Base-by-base conservation (phyloP, 2,797 vertebrate species). In the Onychomys leucogaster region DNA sequence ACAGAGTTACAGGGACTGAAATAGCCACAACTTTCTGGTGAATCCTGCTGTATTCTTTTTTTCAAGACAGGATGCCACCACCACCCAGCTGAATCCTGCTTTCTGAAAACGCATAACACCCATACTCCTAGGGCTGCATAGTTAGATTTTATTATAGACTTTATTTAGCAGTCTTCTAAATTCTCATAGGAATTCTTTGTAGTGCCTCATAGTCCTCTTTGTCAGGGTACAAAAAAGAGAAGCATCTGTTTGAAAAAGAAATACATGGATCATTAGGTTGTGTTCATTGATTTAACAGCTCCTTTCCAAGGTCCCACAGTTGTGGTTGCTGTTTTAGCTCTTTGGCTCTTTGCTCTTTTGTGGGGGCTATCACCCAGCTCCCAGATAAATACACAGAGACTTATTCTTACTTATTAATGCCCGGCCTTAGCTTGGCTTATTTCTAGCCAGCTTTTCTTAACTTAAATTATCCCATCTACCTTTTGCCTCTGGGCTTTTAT, bases 101-200 rank as follows among this genome's bases (percentile, higher is more conserved):
- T 89, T 46, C 80, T 75, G 11, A 27, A 71, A 12, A 49, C 71
- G 46, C 6, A 17, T 94, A 55, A 29, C 29, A 49, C 61, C 17
- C 27, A 46, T 75, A 69, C 10, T 29, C 9, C 71, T 27, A 90
- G 25, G 82, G 5, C 77, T 49, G 29, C 83, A 52, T 77, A 61
- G 9, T 95, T 91, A 78, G 69, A 55, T 27, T 49, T 76, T 82
- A n/a, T 57, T 89, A 55, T 55, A 89, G 25, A 61, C 77, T 65
- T 65, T 16, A 77, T 52, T 34, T 78, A 32, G 17, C 76, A 78
- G 29, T 52, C 84, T 85, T 84, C 43, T 82, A 67, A 41, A 75
- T 63, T 89, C 43, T 78, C 9, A 75, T 7, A 78, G 57, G 12
- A 89, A 94, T 95, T 88, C 59, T 94, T 85, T 84, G 57, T 41